Percentiles rank a stretch among this genome's conserved stretches.
Evolutionary conservation across 2,888 invertebrate genomes (phyloP).

Genomic region (Chloroclysta siterata): DNA sequence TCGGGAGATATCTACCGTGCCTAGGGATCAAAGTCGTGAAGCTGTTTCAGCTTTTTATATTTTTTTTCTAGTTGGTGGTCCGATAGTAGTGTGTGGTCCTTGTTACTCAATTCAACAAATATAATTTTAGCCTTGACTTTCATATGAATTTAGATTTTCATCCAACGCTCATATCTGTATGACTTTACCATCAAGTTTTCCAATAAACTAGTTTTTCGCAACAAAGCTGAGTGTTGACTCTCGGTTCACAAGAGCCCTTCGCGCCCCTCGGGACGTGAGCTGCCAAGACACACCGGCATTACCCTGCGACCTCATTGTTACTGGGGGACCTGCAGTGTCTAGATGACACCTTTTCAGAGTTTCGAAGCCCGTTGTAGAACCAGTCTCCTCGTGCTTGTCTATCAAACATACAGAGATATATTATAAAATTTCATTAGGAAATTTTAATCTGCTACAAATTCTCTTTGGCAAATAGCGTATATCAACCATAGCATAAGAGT

Average conservation of each 20-base stretch:
- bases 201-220: conserved; percentile 39
- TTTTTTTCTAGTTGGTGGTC: no score
- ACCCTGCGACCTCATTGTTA: conserved; percentile 32
- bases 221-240: conserved; percentile 42
- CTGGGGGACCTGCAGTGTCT: neutral
- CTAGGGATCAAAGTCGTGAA: no score
- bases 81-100: no score
- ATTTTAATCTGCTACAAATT: no score
- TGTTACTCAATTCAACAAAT: no score
- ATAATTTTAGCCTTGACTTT: no score
- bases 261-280: conserved; percentile 18
- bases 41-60: no score
- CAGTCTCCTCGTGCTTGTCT: neutral
- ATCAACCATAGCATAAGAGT: no score
- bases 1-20: no score
- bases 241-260: conserved; percentile 31
- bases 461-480: no score
- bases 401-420: no score
- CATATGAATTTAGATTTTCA: neutral
- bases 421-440: no score
- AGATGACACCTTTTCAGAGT: neutral
- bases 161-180: neutral
- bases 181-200: conserved; percentile 36
- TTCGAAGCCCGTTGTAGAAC: neutral
- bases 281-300: conserved; percentile 32